Base-by-base conservation (phyloP, 2,113 vertebrate genomes). In the Benitochromis conjunctus region DNA sequence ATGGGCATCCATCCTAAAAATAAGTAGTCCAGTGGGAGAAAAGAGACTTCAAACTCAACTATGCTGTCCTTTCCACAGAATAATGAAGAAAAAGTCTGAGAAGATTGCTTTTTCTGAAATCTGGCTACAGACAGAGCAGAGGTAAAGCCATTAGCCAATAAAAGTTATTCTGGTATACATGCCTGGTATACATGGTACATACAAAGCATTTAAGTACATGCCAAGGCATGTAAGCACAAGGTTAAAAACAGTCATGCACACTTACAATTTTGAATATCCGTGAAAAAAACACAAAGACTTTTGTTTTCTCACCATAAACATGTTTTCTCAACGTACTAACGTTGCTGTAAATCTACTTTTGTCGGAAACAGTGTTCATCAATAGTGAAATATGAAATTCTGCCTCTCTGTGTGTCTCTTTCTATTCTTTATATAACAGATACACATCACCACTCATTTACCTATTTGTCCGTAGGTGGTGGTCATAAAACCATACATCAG, bases 401-500 rank as follows among this genome's bases (percentile, higher is more conserved):
- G 8, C 12, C 6, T 46, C 29, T 62, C 24, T 36, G 14, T 29
- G 5, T 19, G 5, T 29, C 66, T 19, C 69, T 51, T 18, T 48
- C 41, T 74, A 19, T 12, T 76, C 3, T 53, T 62, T 26, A 31
- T 48, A 6, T 60, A 53, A 69, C 78, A 71, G 41, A 48, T 79
- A 55, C 7, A 54, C 18, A 71, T 31, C 71, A 48, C 34, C 53
- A 64, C 9, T 84, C 71, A 89, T 85, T 24, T 24, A 82, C 55
- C 79, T 86, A 31, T 62, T 79, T 64, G 76, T 87, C 43, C 54
- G 16, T 86, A 79, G 82, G 87, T 86, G 90, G 58, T 54, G 76
- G 57, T 77, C 29, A 26, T 38, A 79, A 92, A 86, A 76, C 14
- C 77, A 83, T 82, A 82, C 87, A 89, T 93, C 91, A 92, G 87